A percentile compares a stretch with the other conserved stretches of the same genome.
These are phyloP conservation scores for Tachycineta bicolor DNA, from an alignment of 2,113 vertebrate species.

Conservation along the genomic window DNA sequence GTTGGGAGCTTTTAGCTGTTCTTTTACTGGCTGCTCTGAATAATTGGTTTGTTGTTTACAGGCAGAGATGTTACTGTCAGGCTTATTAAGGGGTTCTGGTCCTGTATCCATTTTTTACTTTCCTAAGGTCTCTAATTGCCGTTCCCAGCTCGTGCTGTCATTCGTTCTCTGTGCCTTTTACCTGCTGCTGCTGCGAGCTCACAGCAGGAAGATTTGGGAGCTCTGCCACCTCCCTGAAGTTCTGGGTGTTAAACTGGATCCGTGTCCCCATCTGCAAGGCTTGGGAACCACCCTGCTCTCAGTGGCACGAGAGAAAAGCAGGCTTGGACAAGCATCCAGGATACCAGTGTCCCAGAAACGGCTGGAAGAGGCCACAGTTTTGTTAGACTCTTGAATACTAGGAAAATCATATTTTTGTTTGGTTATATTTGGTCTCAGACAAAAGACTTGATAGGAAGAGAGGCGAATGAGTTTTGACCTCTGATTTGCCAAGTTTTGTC, in stretches of 20 bases:
- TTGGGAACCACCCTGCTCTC: not conserved
- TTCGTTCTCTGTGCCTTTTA: not conserved
- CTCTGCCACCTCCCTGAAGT: not conserved
- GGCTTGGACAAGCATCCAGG: not conserved
- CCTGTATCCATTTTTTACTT: not conserved
- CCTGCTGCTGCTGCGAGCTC: not conserved
- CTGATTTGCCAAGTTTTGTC: not conserved
- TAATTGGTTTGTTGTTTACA: not conserved
- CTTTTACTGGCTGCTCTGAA: not conserved
- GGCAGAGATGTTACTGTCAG: not conserved
- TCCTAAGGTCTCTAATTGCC: not conserved
- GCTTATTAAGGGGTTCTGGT: not conserved
- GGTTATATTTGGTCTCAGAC: not conserved
- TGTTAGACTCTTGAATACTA: not conserved
- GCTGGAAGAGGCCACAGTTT: not conserved
- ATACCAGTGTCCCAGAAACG: not conserved
- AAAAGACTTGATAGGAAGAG: not conserved
- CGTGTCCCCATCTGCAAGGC: not conserved
- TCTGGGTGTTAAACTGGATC: not conserved
- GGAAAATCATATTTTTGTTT: not conserved
- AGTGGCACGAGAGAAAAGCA: not conserved
- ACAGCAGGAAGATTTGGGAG: not conserved
- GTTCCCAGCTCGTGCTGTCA: not conserved
- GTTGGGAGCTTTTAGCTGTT: not conserved
- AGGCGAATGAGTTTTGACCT: not conserved